Evolutionary conservation across 2,113 vertebrate genomes (phyloP).

Genomic region (Notothenia rossii): DNA sequence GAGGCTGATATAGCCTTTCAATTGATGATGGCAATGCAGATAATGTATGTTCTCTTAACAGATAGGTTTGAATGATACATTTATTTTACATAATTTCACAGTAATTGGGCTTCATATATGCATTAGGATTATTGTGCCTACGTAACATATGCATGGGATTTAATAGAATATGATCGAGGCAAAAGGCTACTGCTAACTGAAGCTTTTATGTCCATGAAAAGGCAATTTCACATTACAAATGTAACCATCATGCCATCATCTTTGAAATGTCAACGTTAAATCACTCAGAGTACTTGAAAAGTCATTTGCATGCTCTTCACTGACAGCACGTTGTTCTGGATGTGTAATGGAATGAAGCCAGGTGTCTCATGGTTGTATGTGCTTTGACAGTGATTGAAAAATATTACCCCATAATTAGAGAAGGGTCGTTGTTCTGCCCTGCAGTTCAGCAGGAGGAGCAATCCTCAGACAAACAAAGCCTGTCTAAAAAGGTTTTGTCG

Average conservation of each 20-base stretch:
- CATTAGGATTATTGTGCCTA: neutral
- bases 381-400: conserved; percentile 63
- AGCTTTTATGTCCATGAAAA: conserved; percentile 24
- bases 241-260: conserved; percentile 43
- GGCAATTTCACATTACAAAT: conserved; percentile 36
- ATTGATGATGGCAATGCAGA: conserved; percentile 8
- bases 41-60: neutral
- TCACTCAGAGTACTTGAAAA: conserved; percentile 26
- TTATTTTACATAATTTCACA: conserved; percentile 4
- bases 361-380: conserved; percentile 43
- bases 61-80: conserved; percentile 13
- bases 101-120: conserved; percentile 11
- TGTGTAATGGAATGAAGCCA: conserved; percentile 51
- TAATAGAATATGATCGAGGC: neutral
- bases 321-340: conserved; percentile 1
- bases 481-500: conserved; percentile 44
- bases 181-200: conserved; percentile 11
- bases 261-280: conserved; percentile 17
- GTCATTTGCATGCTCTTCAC: conserved; percentile 14
- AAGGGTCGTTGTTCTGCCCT: conserved; percentile 50
- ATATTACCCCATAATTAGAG: conserved; percentile 70
- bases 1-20: conserved; percentile 11
- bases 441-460: conserved; percentile 59
- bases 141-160: neutral
- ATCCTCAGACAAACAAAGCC: conserved; percentile 61